phyloP scores from a whole-genome alignment of 2,888 invertebrate species.

The Portevinia maculata region DNA sequence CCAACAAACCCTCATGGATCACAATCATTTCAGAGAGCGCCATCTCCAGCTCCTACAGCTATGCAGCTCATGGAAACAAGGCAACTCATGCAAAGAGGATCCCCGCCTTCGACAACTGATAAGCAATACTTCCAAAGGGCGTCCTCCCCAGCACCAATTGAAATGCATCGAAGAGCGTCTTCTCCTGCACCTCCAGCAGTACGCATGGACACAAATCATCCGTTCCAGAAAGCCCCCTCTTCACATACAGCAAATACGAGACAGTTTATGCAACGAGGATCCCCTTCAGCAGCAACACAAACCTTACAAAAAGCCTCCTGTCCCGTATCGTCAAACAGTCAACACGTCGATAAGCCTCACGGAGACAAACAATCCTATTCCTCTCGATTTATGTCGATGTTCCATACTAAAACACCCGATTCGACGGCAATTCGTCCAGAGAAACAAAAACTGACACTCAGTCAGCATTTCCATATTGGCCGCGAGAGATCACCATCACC shows the following conservation, averaged over 20 bases:
- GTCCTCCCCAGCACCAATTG: slow-evolving; percentile 24
- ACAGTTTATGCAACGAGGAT: slow-evolving; percentile 2
- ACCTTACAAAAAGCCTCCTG: slow-evolving; percentile 30
- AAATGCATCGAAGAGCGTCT: slow-evolving; percentile 8
- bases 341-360: slow-evolving; percentile 19
- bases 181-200: slow-evolving; percentile 4
- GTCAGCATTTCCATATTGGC: slow-evolving; percentile 40
- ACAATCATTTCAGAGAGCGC: slow-evolving; percentile 2
- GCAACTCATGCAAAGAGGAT: slow-evolving; percentile 19
- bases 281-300: neutral
- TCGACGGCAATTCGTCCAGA: neutral
- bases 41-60: slow-evolving; percentile 7
- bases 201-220: neutral
- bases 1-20: neutral
- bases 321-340: neutral
- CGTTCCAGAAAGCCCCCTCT: slow-evolving; percentile 15
- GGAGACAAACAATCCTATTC: slow-evolving; percentile 79
- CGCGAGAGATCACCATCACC: slow-evolving; percentile 76
- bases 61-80: slow-evolving; percentile 10
- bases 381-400: slow-evolving; percentile 80
- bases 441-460: slow-evolving; percentile 37
- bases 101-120: slow-evolving; percentile 1
- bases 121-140: slow-evolving; percentile 21
- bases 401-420: slow-evolving; percentile 76
- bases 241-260: slow-evolving; percentile 10